phyloP scores from a whole-genome alignment of 2,113 vertebrate genomes.

The Pseudonaja textilis region DNA sequence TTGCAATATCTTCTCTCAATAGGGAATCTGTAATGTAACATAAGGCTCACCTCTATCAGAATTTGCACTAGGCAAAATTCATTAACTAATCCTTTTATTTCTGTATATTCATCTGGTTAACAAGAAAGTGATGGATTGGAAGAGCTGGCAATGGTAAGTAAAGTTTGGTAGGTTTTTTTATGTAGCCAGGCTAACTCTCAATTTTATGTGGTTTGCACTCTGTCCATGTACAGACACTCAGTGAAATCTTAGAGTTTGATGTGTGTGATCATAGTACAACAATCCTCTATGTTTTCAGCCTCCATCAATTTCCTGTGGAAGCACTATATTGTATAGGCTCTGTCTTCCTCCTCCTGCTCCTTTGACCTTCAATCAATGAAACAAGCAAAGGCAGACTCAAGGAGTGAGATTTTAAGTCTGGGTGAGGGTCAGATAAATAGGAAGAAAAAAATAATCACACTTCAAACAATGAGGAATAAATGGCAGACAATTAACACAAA shows the following conservation, averaged over 20 bases:
- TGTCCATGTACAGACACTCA: neutral
- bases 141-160: too few relatives aligned
- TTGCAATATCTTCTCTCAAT: neutral
- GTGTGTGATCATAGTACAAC: neutral
- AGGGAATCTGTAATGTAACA: neutral
- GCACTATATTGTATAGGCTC: neutral
- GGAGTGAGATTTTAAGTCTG: neutral
- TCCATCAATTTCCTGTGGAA: too few relatives aligned
- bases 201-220: too few relatives aligned
- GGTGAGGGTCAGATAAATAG: neutral
- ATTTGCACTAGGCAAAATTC: neutral
- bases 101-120: neutral
- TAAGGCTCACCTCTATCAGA: neutral
- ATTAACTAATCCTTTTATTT: neutral
- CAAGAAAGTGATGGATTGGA: neutral
- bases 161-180: too few relatives aligned
- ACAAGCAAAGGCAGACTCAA: neutral
- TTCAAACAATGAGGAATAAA: neutral
- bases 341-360: neutral
- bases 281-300: neutral
- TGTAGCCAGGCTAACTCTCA: too few relatives aligned
- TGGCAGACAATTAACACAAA: neutral
- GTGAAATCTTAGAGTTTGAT: neutral
- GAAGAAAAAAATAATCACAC: fast-evolving
- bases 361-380: neutral